Base-by-base conservation (phyloP, 2,113 vertebrate species). In the Chrysemys picta region DNA sequence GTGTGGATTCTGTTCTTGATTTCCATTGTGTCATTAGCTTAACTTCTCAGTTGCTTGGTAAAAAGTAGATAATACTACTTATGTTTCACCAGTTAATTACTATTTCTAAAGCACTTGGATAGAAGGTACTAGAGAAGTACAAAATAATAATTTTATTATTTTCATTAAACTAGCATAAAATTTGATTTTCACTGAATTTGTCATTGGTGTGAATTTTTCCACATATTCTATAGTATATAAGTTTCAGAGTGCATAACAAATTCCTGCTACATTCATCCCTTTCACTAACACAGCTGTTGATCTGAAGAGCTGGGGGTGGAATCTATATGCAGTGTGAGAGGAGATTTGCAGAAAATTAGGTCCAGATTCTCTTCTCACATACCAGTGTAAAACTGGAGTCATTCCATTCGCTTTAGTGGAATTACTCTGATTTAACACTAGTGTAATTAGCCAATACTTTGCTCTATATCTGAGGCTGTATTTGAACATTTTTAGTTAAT, bases 401-500 rank as follows among this genome's bases (percentile, higher is more conserved):
- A 47, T 0, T 29, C 80, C 35, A 62, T 78, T 91, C 80, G 17
- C 91, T 88, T 87, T 76, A 56, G 7, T 4, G 10, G 54, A 49
- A 21, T 84, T 91, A 24, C 31, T 59, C 54, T 0, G 0, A 14
- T 85, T n/a, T 0, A 29, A 81, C 65, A 10, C 8, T 89, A 72
- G 27, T 14, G 10, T 69, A 42, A 65, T 69, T 10, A 89, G 1
- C 22, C 54, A 83, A 31, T 24, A 1, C 3, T 53, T 9, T 69
- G 47, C 54, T 93, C 21, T 49, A 10, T 76, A 80, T 22, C 80
- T 82, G 54, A 47, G 89, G 13, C 24, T 59, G 22, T 59, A 91
- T 87, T 93, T 91, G 89, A 49, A 45, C 78, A 38, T 49, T 7
- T 45, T 95, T 93, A 75, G 35, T 47, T 93, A 88, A 94, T 87